phyloP scores from a whole-genome alignment of 2,888 invertebrate genomes.

The Cosmopolites sordidus region DNA sequence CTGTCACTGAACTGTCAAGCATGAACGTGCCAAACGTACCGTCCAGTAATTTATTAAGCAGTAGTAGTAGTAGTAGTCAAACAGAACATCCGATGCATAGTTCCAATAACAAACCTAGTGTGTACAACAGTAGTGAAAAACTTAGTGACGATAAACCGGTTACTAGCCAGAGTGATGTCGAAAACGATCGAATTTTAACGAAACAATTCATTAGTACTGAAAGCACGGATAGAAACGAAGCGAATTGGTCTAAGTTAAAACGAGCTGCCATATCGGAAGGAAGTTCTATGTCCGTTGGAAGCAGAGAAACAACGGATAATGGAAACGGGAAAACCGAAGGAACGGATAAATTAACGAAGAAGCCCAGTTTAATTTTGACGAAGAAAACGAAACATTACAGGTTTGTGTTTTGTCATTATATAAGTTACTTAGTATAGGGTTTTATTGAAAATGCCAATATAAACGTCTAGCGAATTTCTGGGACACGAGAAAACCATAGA shows the following conservation, averaged over 20 bases:
- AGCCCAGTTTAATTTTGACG: constrained; percentile 39
- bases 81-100: constrained; percentile 11
- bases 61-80: constrained; percentile 3
- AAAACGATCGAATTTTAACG: constrained; percentile 28
- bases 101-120: constrained; percentile 34
- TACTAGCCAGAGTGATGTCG: constrained; percentile 17
- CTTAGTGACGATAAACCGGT: constrained; percentile 14
- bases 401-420: constrained; percentile 11
- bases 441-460: no score
- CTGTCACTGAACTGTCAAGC: constrained; percentile 28
- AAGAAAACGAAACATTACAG: constrained; percentile 61
- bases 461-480: no score
- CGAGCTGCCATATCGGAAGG: constrained; percentile 59
- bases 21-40: constrained; percentile 31
- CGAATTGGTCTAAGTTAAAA: constrained; percentile 69
- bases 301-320: constrained; percentile 2
- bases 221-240: constrained; percentile 47
- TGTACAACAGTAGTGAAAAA: constrained; percentile 17
- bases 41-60: constrained; percentile 32
- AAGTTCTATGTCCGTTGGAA: constrained; percentile 2
- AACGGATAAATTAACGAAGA: constrained; percentile 21
- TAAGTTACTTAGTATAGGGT: no score
- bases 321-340: constrained; percentile 1
- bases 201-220: constrained; percentile 26
- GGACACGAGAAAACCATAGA: no score